These are phyloP conservation scores for Glomeris maerens DNA, from an alignment of 1,140 invertebrate genomes.

Conservation along the genomic window DNA sequence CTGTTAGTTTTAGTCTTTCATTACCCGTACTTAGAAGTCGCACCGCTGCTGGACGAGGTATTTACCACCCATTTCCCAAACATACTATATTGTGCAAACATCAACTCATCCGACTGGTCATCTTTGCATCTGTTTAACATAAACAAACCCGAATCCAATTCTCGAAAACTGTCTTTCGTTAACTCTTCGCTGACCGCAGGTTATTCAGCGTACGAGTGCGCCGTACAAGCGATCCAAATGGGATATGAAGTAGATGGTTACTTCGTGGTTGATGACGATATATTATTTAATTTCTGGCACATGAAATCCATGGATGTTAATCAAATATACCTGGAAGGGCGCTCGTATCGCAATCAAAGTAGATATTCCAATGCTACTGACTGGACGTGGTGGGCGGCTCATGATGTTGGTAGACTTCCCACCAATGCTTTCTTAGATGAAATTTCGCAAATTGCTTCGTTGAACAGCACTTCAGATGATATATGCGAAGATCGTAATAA, in stretches of 20 bases:
- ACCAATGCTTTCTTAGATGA: not conserved
- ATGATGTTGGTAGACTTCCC: not conserved
- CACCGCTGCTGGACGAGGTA: conserved; percentile 26
- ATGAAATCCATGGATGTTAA: conserved; percentile 19
- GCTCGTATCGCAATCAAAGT: not conserved
- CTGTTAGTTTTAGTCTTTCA: conserved; percentile 27
- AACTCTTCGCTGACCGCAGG: too few species aligned
- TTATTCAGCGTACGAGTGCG: conserved; percentile 29
- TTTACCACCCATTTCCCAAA: conserved; percentile 26
- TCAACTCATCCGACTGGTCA: too few species aligned
- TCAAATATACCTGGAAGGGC: too few species aligned
- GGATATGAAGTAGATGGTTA: conserved; percentile 28
- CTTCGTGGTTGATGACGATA: conserved; percentile 25
- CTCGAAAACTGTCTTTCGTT: too few species aligned
- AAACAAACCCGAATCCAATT: conserved; percentile 22
- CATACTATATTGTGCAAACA: conserved; percentile 27
- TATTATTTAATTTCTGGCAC: conserved; percentile 23
- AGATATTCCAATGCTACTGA: not conserved
- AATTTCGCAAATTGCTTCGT: not conserved
- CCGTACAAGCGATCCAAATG: conserved; percentile 28
- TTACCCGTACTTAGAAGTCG: conserved; percentile 25
- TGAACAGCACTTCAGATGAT: not conserved
- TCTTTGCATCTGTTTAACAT: too few species aligned
- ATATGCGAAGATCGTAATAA: too few species aligned
- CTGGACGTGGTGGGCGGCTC: not conserved